phyloP scores from a whole-genome alignment of 2,797 vertebrate genomes.

The Pachyuromys duprasi region DNA sequence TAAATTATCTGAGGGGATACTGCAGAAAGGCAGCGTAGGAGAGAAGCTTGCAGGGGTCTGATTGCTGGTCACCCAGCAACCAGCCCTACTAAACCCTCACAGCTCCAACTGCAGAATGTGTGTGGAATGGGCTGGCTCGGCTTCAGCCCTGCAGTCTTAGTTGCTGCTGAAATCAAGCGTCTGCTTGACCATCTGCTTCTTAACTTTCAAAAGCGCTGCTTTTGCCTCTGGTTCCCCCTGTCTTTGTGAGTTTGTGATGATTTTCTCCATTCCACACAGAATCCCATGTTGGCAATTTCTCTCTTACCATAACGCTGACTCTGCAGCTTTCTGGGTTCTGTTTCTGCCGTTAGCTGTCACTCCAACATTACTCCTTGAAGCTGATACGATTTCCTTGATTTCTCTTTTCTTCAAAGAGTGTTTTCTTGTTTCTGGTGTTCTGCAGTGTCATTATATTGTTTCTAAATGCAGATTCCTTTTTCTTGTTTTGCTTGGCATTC shows the following conservation, averaged over 20 bases:
- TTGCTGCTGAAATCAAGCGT: background rate
- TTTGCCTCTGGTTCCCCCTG: background rate
- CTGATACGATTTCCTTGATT: background rate
- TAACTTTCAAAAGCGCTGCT: slow-evolving; percentile 9
- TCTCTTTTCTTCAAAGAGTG: background rate
- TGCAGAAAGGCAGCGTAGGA: background rate
- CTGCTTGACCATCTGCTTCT: slow-evolving; percentile 25
- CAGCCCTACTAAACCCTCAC: background rate
- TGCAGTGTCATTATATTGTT: background rate
- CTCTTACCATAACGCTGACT: slow-evolving; percentile 12
- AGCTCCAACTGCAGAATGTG: background rate
- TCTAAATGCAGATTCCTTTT: slow-evolving; percentile 13
- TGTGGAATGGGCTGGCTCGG: background rate
- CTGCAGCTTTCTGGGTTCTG: background rate
- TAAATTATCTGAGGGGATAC: background rate
- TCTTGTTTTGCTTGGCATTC: background rate
- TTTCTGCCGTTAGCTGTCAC: background rate
- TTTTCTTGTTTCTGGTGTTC: background rate
- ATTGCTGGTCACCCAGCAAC: background rate
- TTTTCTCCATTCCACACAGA: background rate
- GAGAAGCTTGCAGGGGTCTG: background rate
- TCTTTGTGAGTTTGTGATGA: slow-evolving; percentile 11
- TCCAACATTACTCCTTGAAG: background rate
- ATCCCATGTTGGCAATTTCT: slow-evolving; percentile 5
- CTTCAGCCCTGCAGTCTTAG: background rate